Conservation (phyloP, 1,140 invertebrate genomes). For the Scaptodrosophila lebanonensis region DNA sequence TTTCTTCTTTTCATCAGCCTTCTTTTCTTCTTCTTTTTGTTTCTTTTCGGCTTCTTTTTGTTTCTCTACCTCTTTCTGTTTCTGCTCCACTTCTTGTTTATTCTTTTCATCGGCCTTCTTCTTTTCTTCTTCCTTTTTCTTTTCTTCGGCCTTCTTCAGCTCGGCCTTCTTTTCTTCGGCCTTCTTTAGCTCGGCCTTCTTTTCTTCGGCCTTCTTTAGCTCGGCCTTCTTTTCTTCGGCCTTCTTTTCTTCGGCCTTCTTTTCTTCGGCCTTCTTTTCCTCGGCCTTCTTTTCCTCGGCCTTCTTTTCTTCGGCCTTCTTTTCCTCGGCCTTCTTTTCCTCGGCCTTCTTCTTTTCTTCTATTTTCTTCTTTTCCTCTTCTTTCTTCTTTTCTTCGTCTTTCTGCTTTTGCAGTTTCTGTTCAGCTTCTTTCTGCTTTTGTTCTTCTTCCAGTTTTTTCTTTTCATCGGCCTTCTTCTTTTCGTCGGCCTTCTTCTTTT, state of each 20-base stretch:
- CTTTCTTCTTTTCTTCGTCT: conserved; percentile 11
- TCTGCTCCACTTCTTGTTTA: conserved; percentile 25
- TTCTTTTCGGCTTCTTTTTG: conserved; percentile 34
- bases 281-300: conserved; percentile 23
- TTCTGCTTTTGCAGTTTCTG: conserved; percentile 19
- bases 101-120: conserved; percentile 1
- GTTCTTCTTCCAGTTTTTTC: conserved; percentile 13
- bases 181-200: conserved; percentile 1
- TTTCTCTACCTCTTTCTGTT: too few relatives aligned
- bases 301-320: neutral
- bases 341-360: neutral
- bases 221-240: neutral
- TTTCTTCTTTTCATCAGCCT: too few relatives aligned
- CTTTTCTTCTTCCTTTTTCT: conserved; percentile 4
- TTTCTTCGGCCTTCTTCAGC: neutral
- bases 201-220: conserved; percentile 17
- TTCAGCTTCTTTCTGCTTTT: conserved; percentile 27
- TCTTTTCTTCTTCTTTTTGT: too few relatives aligned
- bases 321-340: conserved; percentile 7
- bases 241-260: conserved; percentile 10
- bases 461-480: conserved; percentile 8
- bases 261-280: neutral
- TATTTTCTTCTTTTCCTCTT: conserved; percentile 22
- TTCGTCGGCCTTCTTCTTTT: conserved; percentile 6
- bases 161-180: neutral